A percentile compares a stretch with the other conserved stretches of the same genome.
phyloP scores from a whole-genome alignment of 1,140 invertebrate species.

The Paramacrobiotus metropolitanus region DNA sequence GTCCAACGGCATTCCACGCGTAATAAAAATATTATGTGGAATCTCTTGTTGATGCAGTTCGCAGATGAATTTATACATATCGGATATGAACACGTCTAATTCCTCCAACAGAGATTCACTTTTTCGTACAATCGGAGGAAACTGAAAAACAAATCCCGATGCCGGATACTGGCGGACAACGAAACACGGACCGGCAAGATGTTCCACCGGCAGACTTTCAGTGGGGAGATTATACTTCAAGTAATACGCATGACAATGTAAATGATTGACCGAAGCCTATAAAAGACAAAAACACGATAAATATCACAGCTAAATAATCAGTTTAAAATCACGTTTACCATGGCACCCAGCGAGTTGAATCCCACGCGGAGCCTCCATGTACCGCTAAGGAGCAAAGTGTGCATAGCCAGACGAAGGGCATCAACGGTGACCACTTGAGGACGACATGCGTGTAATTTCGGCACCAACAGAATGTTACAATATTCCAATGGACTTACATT shows the following conservation, averaged over 20 bases:
- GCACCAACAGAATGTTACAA: slow-evolving; percentile 38
- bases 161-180: slow-evolving; percentile 29
- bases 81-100: slow-evolving; percentile 7
- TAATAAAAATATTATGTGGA: slow-evolving; percentile 42
- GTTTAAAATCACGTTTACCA: too few species aligned
- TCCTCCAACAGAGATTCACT: slow-evolving; percentile 16
- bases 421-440: slow-evolving; percentile 32
- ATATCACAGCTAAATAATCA: too few species aligned
- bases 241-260: slow-evolving; percentile 49
- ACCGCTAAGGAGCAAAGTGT: slow-evolving; percentile 27
- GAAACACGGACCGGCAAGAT: slow-evolving; percentile 18
- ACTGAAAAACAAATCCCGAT: slow-evolving; percentile 36
- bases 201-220: slow-evolving; percentile 27
- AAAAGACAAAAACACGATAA: too few species aligned
- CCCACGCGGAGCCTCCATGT: slow-evolving; percentile 32
- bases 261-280: slow-evolving; percentile 55
- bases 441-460: slow-evolving; percentile 28
- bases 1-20: slow-evolving; percentile 23
- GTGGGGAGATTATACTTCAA: slow-evolving; percentile 34
- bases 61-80: not conserved
- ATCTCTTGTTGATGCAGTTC: slow-evolving; percentile 19
- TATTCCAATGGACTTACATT: slow-evolving; percentile 45
- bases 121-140: slow-evolving; percentile 21
- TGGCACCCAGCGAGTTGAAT: slow-evolving; percentile 50
- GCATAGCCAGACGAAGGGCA: slow-evolving; percentile 25